Evolutionary conservation across 2,797 vertebrate genomes (phyloP), one percentile per base, ranked within the genome.

Genomic region (Artibeus jamaicensis): DNA sequence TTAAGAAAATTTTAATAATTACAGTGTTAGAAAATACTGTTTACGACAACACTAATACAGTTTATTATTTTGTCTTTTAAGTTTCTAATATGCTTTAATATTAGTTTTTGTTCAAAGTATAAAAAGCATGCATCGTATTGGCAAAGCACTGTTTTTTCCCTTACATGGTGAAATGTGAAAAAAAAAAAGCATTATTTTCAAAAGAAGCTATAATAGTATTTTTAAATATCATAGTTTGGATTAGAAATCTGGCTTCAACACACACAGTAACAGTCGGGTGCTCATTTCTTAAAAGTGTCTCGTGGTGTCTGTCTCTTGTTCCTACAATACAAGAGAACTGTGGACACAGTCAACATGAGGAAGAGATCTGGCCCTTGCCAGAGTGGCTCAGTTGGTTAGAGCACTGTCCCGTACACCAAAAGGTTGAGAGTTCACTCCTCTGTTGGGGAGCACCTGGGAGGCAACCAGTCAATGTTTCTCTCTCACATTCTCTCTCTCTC

Each of bases 21-120:
- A 89, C n/a, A 86, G 44, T 70, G 12, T 42, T 59, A 85, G 26
- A 84, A 96, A 91, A 89, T 29, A 44, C 3, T 65, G 84, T 88
- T 85, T 84, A 59, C 7, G 16, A 65, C 26, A 85, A 71, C 9
- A 39, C 2, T 77, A 29, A 8, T 68, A 89, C 6, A 67, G n/a
- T 93, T 93, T 95, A 26, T 67, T 16, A 74, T 78, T 94, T 92
- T 88, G 57, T 65, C 65, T 82, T 96, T 91, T 34, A 62, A 65
- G 2, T 46, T 70, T 95, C 82, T 48, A 79, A 55, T 81, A 11
- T 77, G 8, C 21, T 84, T 93, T 86, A 65, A 94, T 76, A 76
- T 83, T 84, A 37, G 42, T 84, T 62, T 95, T 34, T 95, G 85
- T 68, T 50, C 82, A 92, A 95, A 92, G 78, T 89, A 92, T 68